phyloP scores from a whole-genome alignment of 2,888 invertebrate genomes.

The Drosophila leonis region DNA sequence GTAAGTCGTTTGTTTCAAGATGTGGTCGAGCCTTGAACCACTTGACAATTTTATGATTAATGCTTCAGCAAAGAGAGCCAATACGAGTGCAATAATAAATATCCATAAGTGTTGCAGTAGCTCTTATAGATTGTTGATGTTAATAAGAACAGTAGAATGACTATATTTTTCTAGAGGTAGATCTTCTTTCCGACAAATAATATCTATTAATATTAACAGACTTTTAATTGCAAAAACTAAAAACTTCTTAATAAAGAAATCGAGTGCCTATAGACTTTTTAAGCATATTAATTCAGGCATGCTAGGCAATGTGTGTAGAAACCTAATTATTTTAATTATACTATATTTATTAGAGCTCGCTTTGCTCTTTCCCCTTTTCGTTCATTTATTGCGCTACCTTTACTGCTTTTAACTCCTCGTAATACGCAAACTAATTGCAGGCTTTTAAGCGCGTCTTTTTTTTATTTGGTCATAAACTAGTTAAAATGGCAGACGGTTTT shows the following conservation, averaged over 20 bases:
- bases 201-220: no score
- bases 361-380: not conserved
- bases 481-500: conserved; percentile 26
- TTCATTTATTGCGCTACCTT: not conserved
- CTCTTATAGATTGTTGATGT: not conserved
- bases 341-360: not conserved
- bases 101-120: no score
- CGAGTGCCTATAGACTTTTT: not conserved
- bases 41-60: not conserved
- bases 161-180: no score
- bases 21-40: not conserved
- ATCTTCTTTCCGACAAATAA: no score
- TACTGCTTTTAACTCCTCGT: conserved; percentile 3
- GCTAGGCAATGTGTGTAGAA: not conserved
- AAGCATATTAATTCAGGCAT: not conserved
- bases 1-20: not conserved
- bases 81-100: no score
- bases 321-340: not conserved
- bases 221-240: no score
- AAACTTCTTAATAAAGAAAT: not conserved
- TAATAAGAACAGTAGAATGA: not conserved
- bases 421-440: conserved; percentile 53
- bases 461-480: conserved; percentile 30
- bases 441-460: conserved; percentile 2
- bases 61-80: no score